Conservation (phyloP, 1,140 invertebrate genomes). For the Scaptomyza montana region DNA sequence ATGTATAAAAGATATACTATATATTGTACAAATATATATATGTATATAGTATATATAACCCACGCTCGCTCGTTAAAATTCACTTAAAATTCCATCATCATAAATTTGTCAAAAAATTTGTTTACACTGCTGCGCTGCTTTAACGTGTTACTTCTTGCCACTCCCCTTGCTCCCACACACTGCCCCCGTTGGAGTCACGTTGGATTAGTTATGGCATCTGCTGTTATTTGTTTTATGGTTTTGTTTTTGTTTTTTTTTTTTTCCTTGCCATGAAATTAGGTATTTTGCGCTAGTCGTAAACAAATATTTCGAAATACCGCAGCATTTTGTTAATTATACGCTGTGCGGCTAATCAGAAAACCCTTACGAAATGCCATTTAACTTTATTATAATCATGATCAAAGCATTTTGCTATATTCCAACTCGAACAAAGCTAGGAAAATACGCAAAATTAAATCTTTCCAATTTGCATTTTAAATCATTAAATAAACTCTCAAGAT, state of each 20-base stretch:
- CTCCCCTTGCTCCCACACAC: not conserved
- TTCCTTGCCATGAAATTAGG: conserved; percentile 22
- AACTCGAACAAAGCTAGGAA: too few species aligned
- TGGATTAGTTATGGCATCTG: conserved; percentile 47
- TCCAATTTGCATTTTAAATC: too few species aligned
- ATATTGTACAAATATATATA: conserved; percentile 30
- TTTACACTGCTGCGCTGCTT: conserved; percentile 25
- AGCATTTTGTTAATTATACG: conserved; percentile 18
- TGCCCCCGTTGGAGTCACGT: not conserved
- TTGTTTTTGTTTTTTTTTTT: not conserved
- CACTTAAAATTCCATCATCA: conserved; percentile 84
- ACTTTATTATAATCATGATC: conserved; percentile 8
- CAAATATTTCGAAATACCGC: conserved; percentile 17
- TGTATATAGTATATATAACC: conserved; percentile 35
- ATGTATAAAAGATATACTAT: conserved; percentile 1
- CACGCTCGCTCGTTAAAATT: conserved; percentile 78
- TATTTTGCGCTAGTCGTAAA: conserved; percentile 23
- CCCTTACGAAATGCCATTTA: not conserved
- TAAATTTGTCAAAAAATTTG: conserved; percentile 81
- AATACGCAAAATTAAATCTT: too few species aligned
- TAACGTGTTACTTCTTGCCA: conserved; percentile 16
- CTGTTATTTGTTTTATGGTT: conserved; percentile 34
- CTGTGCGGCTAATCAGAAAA: not conserved
- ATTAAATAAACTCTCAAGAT: too few species aligned
- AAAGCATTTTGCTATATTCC: too few species aligned